Percentiles rank a stretch among this genome's conserved stretches.
These are phyloP conservation scores for Myanophis thanlyinensis DNA, from an alignment of 2,113 vertebrate species.

Conservation along the genomic window DNA sequence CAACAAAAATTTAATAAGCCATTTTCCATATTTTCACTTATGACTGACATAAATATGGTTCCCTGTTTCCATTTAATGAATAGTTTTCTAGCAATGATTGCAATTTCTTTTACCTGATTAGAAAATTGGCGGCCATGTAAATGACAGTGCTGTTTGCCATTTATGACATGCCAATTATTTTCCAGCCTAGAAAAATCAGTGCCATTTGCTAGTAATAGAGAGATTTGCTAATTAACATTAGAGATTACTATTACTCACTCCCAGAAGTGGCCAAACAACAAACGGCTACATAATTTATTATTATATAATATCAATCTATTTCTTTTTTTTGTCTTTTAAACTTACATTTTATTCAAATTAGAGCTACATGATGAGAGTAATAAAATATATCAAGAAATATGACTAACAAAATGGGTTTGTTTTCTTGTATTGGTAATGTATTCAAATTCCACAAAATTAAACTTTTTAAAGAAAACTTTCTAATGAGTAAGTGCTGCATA, in stretches of 20 bases:
- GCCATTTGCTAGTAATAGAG: slow-evolving; percentile 19
- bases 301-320: neutral
- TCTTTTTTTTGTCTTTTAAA: neutral
- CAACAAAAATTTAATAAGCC: neutral
- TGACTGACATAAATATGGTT: neutral
- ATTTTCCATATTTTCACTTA: neutral
- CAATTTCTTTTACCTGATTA: slow-evolving; percentile 11
- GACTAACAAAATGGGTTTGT: neutral
- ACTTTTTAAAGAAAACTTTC: neutral
- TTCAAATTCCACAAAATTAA: neutral
- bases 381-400: neutral
- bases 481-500: neutral
- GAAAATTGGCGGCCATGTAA: slow-evolving; percentile 13
- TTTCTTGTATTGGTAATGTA: neutral
- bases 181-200: slow-evolving; percentile 12
- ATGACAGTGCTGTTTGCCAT: slow-evolving; percentile 17
- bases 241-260: neutral
- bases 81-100: slow-evolving; percentile 24
- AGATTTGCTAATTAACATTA: neutral
- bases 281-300: slow-evolving; percentile 6
- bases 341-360: slow-evolving; percentile 1
- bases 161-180: neutral
- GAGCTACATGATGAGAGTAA: neutral
- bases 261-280: neutral
- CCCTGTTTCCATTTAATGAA: slow-evolving; percentile 36